Percentiles rank a stretch among this genome's conserved stretches.
phyloP scores from a whole-genome alignment of 2,113 vertebrate species.

The Nothoprocta pentlandii region DNA sequence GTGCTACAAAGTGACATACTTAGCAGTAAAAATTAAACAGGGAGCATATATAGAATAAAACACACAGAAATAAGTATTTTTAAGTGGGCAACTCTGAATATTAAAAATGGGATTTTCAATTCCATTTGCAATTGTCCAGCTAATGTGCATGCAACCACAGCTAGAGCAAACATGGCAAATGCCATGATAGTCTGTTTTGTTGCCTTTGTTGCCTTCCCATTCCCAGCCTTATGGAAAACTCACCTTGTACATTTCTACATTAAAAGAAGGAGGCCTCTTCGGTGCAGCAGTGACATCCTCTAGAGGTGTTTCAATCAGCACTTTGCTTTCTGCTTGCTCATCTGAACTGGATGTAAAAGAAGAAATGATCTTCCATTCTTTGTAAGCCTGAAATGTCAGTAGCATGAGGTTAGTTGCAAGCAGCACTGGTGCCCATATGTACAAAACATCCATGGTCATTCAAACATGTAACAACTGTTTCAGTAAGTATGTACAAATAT shows the following conservation, averaged over 20 bases:
- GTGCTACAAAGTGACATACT: not conserved
- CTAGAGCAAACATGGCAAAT: not conserved
- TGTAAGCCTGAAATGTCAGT: constrained; percentile 75
- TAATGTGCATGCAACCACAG: not conserved
- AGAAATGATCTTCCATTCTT: constrained; percentile 86
- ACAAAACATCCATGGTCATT: not conserved
- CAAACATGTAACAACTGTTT: not conserved
- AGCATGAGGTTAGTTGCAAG: not conserved
- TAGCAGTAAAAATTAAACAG: not conserved
- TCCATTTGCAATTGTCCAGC: not conserved
- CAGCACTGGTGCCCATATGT: not conserved
- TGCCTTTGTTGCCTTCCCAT: not conserved
- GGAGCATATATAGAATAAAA: not conserved
- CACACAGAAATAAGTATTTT: not conserved
- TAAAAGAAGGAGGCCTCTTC: constrained; percentile 56
- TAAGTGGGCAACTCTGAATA: not conserved
- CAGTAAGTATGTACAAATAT: not conserved
- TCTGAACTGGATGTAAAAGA: constrained; percentile 64
- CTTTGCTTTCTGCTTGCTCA: constrained; percentile 37
- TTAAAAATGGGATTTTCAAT: not conserved
- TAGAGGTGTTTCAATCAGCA: constrained; percentile 74
- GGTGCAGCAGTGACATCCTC: constrained; percentile 52
- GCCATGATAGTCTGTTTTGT: not conserved
- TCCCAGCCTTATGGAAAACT: not conserved
- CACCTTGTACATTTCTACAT: constrained; percentile 84